A percentile compares a stretch with the other conserved stretches of the same genome.
phyloP scores from a whole-genome alignment of 2,888 invertebrate species.

The Aporophyla nigra region DNA sequence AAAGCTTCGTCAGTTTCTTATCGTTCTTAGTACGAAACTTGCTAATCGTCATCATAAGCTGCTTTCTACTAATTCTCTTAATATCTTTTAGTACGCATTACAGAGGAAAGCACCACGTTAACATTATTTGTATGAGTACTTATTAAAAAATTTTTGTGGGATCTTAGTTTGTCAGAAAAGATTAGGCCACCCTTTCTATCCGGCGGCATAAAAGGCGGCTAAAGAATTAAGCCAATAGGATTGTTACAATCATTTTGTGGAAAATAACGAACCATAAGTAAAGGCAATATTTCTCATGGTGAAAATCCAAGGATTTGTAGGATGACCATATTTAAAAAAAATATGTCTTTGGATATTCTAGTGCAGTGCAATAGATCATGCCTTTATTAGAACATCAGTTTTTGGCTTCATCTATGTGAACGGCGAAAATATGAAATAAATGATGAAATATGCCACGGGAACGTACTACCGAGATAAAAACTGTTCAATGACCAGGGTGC shows the following conservation, averaged over 20 bases:
- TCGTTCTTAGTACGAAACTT: neutral
- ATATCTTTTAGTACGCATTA: neutral
- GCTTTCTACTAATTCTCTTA: neutral
- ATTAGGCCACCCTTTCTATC: neutral
- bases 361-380: no score
- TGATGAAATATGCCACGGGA: neutral
- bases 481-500: no score
- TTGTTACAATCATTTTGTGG: neutral
- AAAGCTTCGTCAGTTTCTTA: slow-evolving; percentile 3
- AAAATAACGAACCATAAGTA: neutral
- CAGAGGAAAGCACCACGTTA: neutral
- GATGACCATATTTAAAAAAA: neutral
- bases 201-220: neutral
- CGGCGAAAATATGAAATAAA: neutral
- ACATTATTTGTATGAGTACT: neutral
- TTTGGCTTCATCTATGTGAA: no score
- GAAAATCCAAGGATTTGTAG: no score
- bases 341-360: no score
- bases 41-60: neutral
- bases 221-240: neutral
- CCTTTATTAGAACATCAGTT: neutral
- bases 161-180: neutral
- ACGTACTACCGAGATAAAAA: neutral
- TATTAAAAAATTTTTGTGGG: neutral
- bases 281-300: neutral